Base-by-base conservation (phyloP, 2,113 vertebrate genomes). In the Varanus komodoensis region DNA sequence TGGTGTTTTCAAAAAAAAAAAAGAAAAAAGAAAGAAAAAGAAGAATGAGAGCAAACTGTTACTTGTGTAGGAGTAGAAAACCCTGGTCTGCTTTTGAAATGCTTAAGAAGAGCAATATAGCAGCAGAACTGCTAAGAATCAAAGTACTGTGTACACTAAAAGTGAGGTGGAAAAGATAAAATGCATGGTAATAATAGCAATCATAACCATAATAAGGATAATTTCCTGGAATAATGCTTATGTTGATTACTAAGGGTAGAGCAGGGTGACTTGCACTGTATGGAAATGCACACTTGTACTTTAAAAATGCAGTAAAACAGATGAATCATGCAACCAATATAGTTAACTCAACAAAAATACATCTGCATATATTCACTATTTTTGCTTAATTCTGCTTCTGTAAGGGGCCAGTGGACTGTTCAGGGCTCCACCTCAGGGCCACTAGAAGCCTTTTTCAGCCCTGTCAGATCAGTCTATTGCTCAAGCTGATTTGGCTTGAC, bases 1-100 rank as follows among this genome's bases (percentile, higher is more conserved):
- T 71, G 38, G 38, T 44, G 38, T 95, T 93, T 89, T 89, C 80
- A 89, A 90, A 93, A 89, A 87, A 15, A 92, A 38, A 9, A 8
- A 3, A 75, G 14, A 15, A 57, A 4, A 14, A 57, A 8, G 54
- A 48, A 88, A 12, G 0, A 0, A 84, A 90, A 91, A 91, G 86
- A 4, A 86, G 23, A 0, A 0, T 78, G 89, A 89, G 92, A 91
- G 4, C n/a, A 73, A 73, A 89, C 29, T 5, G 50, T 89, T 19
- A 34, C 78, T 32, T 67, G 57, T 74, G 4, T 8, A 88, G 34
- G 25, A 34, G 67, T 3, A 90, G 80, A 89, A 64, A 64, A 92
- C 84, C 88, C 64, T 91, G 1, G 12, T 86, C 92, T 81, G 64
- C 77, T 69, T 48, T 44, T 38, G n/a, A 86, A 38, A 38, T 86